phyloP scores from a whole-genome alignment of 1,140 invertebrate genomes.

The Condylostylus longicornis region DNA sequence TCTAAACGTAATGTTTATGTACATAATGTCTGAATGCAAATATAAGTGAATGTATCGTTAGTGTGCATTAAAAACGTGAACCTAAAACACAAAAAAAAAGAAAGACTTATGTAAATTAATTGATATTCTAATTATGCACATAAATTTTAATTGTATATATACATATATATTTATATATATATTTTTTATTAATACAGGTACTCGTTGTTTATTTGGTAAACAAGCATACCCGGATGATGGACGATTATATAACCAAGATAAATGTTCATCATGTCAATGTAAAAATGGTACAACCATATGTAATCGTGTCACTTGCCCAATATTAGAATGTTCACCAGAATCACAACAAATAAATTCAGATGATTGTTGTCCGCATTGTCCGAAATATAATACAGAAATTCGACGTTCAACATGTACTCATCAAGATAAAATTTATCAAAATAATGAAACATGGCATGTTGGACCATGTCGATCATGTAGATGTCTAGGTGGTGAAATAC shows the following conservation, averaged over 20 bases:
- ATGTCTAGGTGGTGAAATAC: constrained; percentile 62
- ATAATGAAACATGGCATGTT: constrained; percentile 72
- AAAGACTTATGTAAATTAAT: no score
- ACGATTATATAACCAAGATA: constrained; percentile 47
- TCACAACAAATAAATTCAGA: constrained; percentile 46
- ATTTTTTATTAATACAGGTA: no score
- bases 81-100: no score
- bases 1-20: no score
- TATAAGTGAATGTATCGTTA: no score
- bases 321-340: constrained; percentile 60
- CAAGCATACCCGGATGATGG: constrained; percentile 39
- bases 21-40: no score
- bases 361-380: constrained; percentile 64
- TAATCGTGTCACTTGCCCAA: constrained; percentile 59
- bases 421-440: constrained; percentile 44
- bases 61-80: no score
- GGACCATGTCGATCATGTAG: constrained; percentile 73
- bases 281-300: constrained; percentile 62
- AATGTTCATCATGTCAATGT: constrained; percentile 72
- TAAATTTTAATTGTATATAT: no score
- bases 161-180: no score
- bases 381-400: constrained; percentile 42
- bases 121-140: no score
- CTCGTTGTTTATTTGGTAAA: constrained; percentile 59
- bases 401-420: constrained; percentile 47